Evolutionary conservation across 1,140 invertebrate species (phyloP), one percentile per base, ranked within the genome.

Genomic region (Holcopasites calliopsidis): DNA sequence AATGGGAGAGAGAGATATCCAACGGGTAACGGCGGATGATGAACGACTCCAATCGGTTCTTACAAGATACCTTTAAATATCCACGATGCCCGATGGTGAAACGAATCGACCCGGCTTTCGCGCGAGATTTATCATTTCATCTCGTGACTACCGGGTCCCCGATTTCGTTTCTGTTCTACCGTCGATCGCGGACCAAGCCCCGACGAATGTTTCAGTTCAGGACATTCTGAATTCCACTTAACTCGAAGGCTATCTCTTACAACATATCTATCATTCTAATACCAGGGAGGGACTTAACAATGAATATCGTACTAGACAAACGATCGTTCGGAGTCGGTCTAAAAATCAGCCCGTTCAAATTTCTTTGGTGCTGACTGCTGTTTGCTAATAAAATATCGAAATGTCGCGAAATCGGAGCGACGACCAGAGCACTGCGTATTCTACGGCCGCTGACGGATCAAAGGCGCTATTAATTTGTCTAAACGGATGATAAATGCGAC

Each of bases 61-160:
- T 66, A 61, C 61, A 80, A 73, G 78, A 80, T 74, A 69, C 78
- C 61, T 40, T 80, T 80, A n/a, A 80, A 79, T 80, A 76, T 80
- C 42, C n/a, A 40, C 71, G 42, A 50, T 31, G 0, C 8, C 55
- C 11, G 28, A 8, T 0, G 61, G 31, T 49, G 44, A 31, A 72
- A 73, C 66, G 76, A 61, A 64, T 74, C 76, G 47, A n/a, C 68
- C 44, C 13, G 40, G 31, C 58, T 70, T 55, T 79, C 66, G 60
- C 40, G 40, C 35, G n/a, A 79, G 76, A 80, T 79, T 80, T 80
- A 79, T 80, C 76, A 60, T 79, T 68, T 62, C 69, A 57, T 74
- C 76, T 78, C 55, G 55, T 4, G 52, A 50, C 54, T 62, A 38
- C 76, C 70, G 42, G 57, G 72, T 62, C n/a, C n/a, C 65, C 77